Evolutionary conservation across 2,113 vertebrate genomes (phyloP), one percentile per base, ranked within the genome.

Genomic region (Pterophyllum scalare): DNA sequence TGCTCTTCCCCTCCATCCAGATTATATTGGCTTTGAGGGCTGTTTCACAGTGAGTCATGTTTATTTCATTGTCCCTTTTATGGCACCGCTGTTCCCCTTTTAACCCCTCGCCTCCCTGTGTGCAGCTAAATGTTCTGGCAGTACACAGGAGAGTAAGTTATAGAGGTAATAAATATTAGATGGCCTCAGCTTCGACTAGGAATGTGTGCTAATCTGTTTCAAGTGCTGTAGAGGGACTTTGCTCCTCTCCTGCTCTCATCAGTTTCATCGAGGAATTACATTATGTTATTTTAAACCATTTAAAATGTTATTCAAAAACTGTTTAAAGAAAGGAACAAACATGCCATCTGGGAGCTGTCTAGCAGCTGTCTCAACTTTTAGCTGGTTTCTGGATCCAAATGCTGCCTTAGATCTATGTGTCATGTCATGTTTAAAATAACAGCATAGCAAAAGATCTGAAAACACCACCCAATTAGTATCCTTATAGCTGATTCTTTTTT

Each of bases 51-150:
- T 90, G 90, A 94, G 88, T 94, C 92, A 93, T 93, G 91, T 94
- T 93, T 95, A 93, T 95, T 93, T 92, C 91, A 94, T 93, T 91
- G 92, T 90, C 91, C 85, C 81, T 83, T 95, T 94, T 93, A 94
- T 90, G 89, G 92, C 88, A 62, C 85, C 5, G 58, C 89, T 83
- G 88, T 89, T 94, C 90, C 87, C 93, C 88, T 89, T 93, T 94
- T 92, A 92, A 92, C 93, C 93, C 82, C 80, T 94, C 43, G 79
- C 90, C 88, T 88, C 75, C 90, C 88, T 64, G 87, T 74, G 75
- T 22, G 70, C 85, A 65, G 84, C 91, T 94, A 91, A 94, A 93
- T 90, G 92, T 85, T 89, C 88, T 11, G 65, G 72, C 87, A 26
- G 86, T 79, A 79, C 91, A 90, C 91, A 35, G 77, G 84, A 87